phyloP scores from a whole-genome alignment of 1,140 invertebrate species.

The Plectrocnemia conspersa region DNA sequence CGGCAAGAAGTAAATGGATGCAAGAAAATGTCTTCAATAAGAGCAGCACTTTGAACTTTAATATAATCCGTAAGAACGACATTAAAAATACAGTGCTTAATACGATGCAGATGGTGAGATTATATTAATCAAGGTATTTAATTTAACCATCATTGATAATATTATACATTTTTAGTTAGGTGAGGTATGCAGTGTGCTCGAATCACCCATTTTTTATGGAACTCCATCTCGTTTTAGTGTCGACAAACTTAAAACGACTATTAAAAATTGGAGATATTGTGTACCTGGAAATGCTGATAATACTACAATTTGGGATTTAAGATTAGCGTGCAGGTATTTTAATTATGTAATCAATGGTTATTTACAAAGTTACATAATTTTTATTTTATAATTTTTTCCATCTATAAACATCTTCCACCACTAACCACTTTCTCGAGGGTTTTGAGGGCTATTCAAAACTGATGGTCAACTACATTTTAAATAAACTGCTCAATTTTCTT shows the following conservation, averaged over 20 bases:
- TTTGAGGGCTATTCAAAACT: too few species aligned
- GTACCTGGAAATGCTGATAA: constrained; percentile 13
- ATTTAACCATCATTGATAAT: not conserved
- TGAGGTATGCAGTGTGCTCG: constrained; percentile 1
- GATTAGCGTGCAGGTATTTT: constrained; percentile 25
- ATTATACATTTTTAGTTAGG: constrained; percentile 8
- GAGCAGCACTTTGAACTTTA: not conserved
- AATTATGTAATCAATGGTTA: not conserved
- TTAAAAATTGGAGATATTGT: constrained; percentile 21
- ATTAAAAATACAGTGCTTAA: not conserved
- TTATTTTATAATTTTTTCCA: too few species aligned
- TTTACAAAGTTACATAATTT: not conserved
- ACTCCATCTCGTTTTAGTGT: not conserved
- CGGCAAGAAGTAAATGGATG: constrained; percentile 1
- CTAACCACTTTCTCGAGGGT: too few species aligned
- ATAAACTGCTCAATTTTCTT: too few species aligned
- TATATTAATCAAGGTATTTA: not conserved
- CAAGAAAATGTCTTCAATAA: constrained; percentile 1
- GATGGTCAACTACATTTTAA: too few species aligned
- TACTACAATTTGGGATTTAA: constrained; percentile 25
- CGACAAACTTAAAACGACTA: too few species aligned
- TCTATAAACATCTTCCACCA: too few species aligned
- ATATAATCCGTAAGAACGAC: not conserved
- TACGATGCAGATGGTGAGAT: constrained; percentile 14
- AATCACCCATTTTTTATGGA: not conserved